phyloP scores from a whole-genome alignment of 1,140 invertebrate genomes.

The Diprion similis region DNA sequence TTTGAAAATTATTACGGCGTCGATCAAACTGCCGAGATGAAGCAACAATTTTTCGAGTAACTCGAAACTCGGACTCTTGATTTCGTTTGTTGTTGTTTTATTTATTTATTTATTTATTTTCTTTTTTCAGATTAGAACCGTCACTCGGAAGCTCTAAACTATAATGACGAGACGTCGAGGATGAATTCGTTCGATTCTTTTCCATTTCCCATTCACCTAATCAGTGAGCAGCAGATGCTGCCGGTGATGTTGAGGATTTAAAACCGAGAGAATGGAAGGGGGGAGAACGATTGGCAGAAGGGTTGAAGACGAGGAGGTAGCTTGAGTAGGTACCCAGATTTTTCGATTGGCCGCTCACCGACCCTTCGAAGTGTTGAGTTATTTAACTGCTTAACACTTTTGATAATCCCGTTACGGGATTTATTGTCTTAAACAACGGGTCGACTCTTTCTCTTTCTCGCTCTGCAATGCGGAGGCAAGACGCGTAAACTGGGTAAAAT shows the following conservation, averaged over 20 bases:
- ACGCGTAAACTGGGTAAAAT: slow-evolving; percentile 8
- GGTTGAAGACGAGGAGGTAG: not conserved
- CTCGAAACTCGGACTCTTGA: no score
- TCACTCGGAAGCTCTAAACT: no score
- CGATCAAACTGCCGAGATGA: no score
- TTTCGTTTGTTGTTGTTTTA: not conserved
- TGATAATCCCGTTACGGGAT: slow-evolving; percentile 10
- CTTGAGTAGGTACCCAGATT: not conserved
- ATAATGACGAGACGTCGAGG: no score
- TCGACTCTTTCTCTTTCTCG: not conserved
- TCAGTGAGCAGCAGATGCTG: not conserved
- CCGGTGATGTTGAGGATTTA: not conserved
- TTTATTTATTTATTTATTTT: not conserved
- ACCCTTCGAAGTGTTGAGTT: not conserved
- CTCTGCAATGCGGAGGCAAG: not conserved
- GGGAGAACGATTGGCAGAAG: not conserved
- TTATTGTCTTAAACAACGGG: slow-evolving; percentile 13
- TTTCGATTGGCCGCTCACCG: slow-evolving; percentile 7
- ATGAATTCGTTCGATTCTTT: not conserved
- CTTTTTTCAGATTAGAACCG: not conserved
- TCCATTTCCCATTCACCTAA: not conserved
- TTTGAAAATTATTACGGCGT: not conserved
- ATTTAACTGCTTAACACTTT: slow-evolving; percentile 12
- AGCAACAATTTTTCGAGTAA: no score
- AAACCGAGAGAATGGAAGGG: not conserved